Conservation (phyloP, 2,888 invertebrate species). For the Hydrotaea cyrtoneurina region DNA sequence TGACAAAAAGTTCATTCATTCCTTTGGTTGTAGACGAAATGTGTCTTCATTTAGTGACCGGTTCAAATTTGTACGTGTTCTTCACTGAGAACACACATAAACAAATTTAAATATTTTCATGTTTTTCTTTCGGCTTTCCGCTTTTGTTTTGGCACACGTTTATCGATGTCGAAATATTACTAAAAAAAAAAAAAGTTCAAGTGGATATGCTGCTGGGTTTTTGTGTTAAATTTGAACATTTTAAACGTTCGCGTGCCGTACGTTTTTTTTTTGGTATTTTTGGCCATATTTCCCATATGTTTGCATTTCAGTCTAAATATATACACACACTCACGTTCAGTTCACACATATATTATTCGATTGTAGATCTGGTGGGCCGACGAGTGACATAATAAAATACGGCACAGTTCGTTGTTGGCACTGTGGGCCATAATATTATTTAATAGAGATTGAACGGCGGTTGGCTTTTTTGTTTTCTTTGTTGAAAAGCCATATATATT, state of each 20-base stretch:
- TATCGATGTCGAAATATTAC: slow-evolving; percentile 53
- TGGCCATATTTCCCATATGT: slow-evolving; percentile 17
- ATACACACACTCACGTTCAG: background rate
- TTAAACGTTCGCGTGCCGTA: slow-evolving; percentile 63
- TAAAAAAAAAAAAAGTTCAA: no score
- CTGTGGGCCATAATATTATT: background rate
- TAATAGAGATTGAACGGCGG: background rate
- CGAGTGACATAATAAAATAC: background rate
- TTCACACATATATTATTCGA: background rate
- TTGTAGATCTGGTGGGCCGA: background rate
- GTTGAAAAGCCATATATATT: no score
- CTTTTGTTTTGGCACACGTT: slow-evolving; percentile 49
- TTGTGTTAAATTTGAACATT: slow-evolving; percentile 19
- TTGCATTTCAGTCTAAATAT: slow-evolving; percentile 3
- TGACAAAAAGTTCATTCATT: background rate
- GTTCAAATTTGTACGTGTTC: background rate
- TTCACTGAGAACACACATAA: background rate
- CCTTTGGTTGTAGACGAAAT: background rate
- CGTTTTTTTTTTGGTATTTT: slow-evolving; percentile 23
- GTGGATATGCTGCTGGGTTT: background rate
- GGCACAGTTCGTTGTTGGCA: background rate
- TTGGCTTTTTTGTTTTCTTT: no score
- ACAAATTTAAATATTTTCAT: background rate
- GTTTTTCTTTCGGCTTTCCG: background rate
- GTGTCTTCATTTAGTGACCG: slow-evolving; percentile 17